Conservation (phyloP, 2,797 vertebrate species). For the Hydrolagus colliei region DNA sequence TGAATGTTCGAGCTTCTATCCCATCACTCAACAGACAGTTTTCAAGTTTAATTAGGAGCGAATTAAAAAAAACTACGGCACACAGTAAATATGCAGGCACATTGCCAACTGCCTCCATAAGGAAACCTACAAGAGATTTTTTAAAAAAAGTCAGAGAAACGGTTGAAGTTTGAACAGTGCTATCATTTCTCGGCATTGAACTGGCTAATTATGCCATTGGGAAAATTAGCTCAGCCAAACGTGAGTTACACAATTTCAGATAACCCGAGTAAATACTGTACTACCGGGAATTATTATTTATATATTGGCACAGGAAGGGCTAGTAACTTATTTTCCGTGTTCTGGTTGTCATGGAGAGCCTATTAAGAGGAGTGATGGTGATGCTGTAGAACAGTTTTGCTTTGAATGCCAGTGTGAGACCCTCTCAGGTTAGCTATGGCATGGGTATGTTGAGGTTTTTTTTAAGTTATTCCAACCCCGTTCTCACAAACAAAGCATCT, state of each 20-base stretch:
- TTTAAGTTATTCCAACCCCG: too few relatives aligned
- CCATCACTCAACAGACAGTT: conserved; percentile 6
- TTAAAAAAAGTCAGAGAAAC: neutral
- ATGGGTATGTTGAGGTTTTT: neutral
- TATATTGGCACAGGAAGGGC: neutral
- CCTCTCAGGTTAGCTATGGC: neutral
- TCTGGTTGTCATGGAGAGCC: neutral
- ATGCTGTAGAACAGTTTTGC: neutral
- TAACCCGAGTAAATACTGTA: neutral
- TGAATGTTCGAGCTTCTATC: neutral
- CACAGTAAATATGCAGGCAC: neutral
- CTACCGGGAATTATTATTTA: neutral
- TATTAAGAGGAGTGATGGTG: neutral
- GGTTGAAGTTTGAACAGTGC: neutral
- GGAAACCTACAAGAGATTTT: neutral
- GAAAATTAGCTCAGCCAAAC: neutral
- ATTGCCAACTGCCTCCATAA: neutral
- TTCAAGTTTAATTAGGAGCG: conserved; percentile 13
- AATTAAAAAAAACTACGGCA: conserved; percentile 17
- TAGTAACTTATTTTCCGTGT: neutral
- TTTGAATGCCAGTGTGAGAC: neutral
- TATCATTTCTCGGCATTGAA: neutral
- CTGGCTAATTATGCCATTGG: neutral
- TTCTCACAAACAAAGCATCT: too few relatives aligned
- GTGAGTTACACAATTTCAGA: neutral